Conservation (phyloP, 2,888 invertebrate genomes). For the Cephus pulcher region DNA sequence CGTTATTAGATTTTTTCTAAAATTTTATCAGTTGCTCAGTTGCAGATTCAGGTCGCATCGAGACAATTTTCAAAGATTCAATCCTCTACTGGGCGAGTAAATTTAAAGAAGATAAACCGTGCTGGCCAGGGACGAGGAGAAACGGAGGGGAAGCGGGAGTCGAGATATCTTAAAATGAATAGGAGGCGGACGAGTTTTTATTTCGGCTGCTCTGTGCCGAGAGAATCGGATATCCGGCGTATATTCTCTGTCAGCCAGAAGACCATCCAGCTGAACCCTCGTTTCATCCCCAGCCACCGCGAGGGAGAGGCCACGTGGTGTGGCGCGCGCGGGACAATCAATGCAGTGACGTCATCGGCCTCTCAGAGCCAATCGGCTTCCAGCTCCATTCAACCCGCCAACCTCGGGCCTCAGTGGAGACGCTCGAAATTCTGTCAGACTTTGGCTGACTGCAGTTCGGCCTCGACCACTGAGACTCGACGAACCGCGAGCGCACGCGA, state of each 20-base stretch:
- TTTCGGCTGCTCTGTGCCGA: background rate
- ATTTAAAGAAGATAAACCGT: too few relatives aligned
- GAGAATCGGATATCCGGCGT: constrained; percentile 4
- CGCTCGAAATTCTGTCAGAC: constrained; percentile 62
- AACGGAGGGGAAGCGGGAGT: too few relatives aligned
- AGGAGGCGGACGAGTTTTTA: background rate
- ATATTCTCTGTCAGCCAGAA: background rate
- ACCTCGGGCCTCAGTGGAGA: constrained; percentile 59
- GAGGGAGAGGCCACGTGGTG: constrained; percentile 60
- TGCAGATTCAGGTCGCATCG: too few relatives aligned
- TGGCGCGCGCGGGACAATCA: constrained; percentile 74
- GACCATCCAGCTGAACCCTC: background rate
- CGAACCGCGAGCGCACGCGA: constrained; percentile 32
- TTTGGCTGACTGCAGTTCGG: constrained; percentile 63
- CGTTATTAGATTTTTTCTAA: too few relatives aligned
- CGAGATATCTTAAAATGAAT: background rate
- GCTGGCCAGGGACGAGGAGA: too few relatives aligned
- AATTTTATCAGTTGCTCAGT: too few relatives aligned
- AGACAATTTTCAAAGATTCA: too few relatives aligned
- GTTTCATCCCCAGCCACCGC: constrained; percentile 20
- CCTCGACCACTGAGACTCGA: constrained; percentile 61
- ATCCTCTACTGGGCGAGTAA: too few relatives aligned
- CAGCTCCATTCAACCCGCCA: constrained; percentile 76
- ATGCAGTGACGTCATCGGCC: constrained; percentile 80
- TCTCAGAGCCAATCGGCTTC: constrained; percentile 71